phyloP scores from a whole-genome alignment of 2,113 vertebrate genomes.

The Archilochus colubris region DNA sequence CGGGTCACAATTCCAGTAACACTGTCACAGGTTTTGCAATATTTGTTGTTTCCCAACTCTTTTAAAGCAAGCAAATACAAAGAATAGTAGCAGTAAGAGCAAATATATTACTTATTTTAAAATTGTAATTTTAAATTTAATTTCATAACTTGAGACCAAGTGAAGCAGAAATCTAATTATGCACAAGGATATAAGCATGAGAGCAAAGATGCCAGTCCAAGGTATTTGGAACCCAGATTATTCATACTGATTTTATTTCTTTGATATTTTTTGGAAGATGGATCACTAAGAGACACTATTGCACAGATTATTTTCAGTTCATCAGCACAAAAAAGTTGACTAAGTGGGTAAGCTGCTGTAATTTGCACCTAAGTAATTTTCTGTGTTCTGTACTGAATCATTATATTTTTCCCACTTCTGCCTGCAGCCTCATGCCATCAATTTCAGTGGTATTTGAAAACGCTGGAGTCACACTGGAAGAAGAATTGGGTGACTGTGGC shows the following conservation, averaged over 20 bases:
- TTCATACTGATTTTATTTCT: not conserved
- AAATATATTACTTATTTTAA: not conserved
- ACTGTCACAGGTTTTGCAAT: conserved; percentile 28
- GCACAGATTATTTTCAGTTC: not conserved
- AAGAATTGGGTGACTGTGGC: not conserved
- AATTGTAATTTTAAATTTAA: not conserved
- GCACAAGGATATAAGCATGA: not conserved
- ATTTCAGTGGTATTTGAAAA: not conserved
- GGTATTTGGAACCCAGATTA: not conserved
- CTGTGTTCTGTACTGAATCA: not conserved
- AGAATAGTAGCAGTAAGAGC: not conserved
- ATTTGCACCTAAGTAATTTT: not conserved
- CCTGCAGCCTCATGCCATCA: not conserved
- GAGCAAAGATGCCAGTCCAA: not conserved
- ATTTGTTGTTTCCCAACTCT: conserved; percentile 29
- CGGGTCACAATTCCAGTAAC: not conserved
- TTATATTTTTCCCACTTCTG: not conserved
- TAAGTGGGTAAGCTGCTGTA: not conserved
- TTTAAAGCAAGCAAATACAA: not conserved
- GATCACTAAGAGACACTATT: not conserved
- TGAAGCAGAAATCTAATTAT: not conserved
- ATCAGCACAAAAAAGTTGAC: not conserved
- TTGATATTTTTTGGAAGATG: not conserved
- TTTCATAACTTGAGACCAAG: not conserved
- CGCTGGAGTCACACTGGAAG: not conserved